Base-by-base conservation (phyloP, 1,140 invertebrate genomes). In the Palaemon carinicauda region DNA sequence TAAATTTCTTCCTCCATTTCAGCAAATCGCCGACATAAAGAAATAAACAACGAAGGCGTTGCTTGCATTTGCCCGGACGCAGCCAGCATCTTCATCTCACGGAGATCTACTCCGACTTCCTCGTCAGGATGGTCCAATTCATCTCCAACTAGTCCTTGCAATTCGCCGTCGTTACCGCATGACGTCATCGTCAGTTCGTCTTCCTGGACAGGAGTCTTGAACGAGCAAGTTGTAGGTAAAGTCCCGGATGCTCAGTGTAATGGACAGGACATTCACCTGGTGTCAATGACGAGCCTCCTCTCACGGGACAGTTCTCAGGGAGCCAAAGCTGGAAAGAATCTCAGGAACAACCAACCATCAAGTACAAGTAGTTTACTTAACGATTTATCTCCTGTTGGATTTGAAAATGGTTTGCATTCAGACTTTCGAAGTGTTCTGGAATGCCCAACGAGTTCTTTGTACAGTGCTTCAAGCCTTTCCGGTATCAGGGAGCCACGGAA, bases 51-150 rank as follows among this genome's bases (percentile, higher is more conserved):
- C 3, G 65, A 86, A 24, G 84, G 84, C 3, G 65, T 86, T 1
- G 84, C 84, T 27, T 80, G 84, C 51, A 86, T 86, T 50, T 86
- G 84, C 54, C 84, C 84, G 1, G 84, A 86, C 24, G 84, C 84
- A 21, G 50, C 84, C 77, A 86, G 56, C 65, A 80, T 80, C 56
- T 86, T 86, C 29, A 86, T 80, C 56, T n/a, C 41, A 51, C 27
- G 84, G 71, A 33, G 50, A 24, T 54, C 60, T 21, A 14, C 50
- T 5, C 12, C 54, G 12, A 9, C 83, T 0, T 73, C 75, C 17
- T 33, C 77, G 12, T 27, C 27, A 29, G 17, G 50, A n/a, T 75
- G 71, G 9, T 56, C 52, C 19, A 19, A 5, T 56, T 41, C 52
- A 41, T 21, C 52, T 5, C 54, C 77, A 14, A 12, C 41, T 41